Base-by-base conservation (phyloP, 2,797 vertebrate species). In the Pangasius larnaudii region DNA sequence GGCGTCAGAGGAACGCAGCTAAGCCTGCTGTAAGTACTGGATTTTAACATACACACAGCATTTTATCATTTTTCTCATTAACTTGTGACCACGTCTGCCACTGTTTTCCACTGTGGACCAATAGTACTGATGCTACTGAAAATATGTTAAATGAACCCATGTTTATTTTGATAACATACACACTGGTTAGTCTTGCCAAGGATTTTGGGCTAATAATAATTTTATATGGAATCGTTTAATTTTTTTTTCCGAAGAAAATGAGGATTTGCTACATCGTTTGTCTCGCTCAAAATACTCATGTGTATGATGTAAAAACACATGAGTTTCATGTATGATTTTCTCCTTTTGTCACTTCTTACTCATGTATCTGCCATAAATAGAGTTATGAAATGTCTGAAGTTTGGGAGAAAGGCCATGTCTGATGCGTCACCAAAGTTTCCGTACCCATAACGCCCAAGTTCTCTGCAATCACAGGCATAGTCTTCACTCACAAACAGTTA, bases 11-110 rank as follows among this genome's bases (percentile, higher is more conserved):
- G 89, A 95, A 93, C 91, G 67, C 91, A 59, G 72, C 93, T 27
- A 96, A 95, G 92, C 90, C 95, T 85, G 92, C 91, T 93, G 97
- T 97, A 93, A 95, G 96, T 94, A 49, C 80, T 24, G 33, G 14
- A 61, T 42, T 65, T 88, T 67, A 69, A 24, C 53, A 69, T 24
- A 84, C 5, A 8, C 11, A 13, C 7, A 82, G 18, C n/a, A 63
- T 63, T 82, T 63, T 53, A 63, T 42, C n/a, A 82, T 80, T 22
- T 7, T 67, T 80, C 13, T 79, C 39, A 46, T 5, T 1, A 18
- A 8, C 36, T 16, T 36, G 2, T 72, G 10, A 51, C 56, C 22
- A 61, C 0, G 4, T 24, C 33, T 27, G 39, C 59, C 36, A 63
- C 5, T 33, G 30, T 24, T 77, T 86, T 85, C 9, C 2, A 30